Base-by-base conservation (phyloP, 2,797 vertebrate species). In the Sciurus vulgaris region DNA sequence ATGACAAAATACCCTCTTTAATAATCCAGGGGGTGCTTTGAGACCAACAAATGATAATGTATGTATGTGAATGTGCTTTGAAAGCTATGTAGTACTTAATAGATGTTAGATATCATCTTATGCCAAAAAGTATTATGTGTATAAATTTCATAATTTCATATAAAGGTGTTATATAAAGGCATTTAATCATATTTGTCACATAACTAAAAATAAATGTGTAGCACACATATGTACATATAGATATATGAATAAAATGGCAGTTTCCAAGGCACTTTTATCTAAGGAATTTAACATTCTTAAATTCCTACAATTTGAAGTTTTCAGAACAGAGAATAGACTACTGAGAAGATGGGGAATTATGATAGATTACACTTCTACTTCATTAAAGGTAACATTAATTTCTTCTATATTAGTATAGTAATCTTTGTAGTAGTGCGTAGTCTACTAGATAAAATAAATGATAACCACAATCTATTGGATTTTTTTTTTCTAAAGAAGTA, bases 351-450 rank as follows among this genome's bases (percentile, higher is more conserved):
- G 65, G 9, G 12, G 12, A 84, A 7, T 24, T 85, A 15, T 47
- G 38, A 56, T 83, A 33, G 91, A 89, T 83, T 22, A 35, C 13
- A 17, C 67, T 89, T 85, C 24, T 91, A 35, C 88, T 82, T 87
- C 13, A 56, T 22, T 82, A 67, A 92, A n/a, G 20, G 10, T 59
- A 35, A 69, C 0, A 49, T 5, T 11, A 51, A 93, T 10, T 79
- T 73, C 15, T 35, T 95, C 38, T 38, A 30, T 35, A 59, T 63
- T 59, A 63, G 38, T 74, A 65, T 20, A 47, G 49, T 72, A 78
- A 74, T 74, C 10, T 54, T 87, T 26, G 11, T 22, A 89, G 1
- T 84, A 49, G 4, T 44, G 0, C 41, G 4, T 47, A 59, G 30
- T 54, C 54, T 54, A 14, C 24, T 74, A 47, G 7, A 18, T 78